Conservation (phyloP, 2,888 invertebrate genomes). For the Carabus problematicus region DNA sequence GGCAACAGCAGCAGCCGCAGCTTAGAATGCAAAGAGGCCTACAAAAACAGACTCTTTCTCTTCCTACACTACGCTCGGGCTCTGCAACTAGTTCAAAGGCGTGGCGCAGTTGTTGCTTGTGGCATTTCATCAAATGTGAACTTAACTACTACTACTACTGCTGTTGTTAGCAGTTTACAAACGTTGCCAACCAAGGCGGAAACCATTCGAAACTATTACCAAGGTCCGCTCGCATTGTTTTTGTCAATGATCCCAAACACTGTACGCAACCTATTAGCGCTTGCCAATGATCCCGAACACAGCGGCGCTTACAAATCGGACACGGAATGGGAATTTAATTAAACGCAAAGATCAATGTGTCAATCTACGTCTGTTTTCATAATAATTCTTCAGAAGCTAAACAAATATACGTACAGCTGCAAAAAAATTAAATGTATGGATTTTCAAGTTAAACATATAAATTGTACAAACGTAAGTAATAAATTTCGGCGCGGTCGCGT, state of each 20-base stretch:
- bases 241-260: slow-evolving; percentile 20
- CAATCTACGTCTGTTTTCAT: no score
- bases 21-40: slow-evolving; percentile 17
- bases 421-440: neutral
- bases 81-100: neutral
- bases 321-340: no score
- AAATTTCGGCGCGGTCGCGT: slow-evolving; percentile 4
- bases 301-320: no score
- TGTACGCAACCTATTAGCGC: no score
- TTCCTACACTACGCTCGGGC: neutral
- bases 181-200: slow-evolving; percentile 2
- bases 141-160: neutral
- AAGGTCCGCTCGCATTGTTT: slow-evolving; percentile 29
- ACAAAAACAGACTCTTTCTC: slow-evolving; percentile 9
- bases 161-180: slow-evolving; percentile 3
- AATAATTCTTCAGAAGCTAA: no score
- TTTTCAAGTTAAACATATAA: slow-evolving; percentile 14
- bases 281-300: no score
- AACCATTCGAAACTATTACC: slow-evolving; percentile 22
- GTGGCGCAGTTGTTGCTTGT: neutral
- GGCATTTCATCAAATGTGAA: neutral
- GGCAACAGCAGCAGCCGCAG: neutral
- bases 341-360: no score
- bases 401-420: neutral
- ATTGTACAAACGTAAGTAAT: slow-evolving; percentile 3